A percentile compares a stretch with the other conserved stretches of the same genome.
phyloP scores from a whole-genome alignment of 2,888 invertebrate genomes.

The Lithophane semibrunnea region DNA sequence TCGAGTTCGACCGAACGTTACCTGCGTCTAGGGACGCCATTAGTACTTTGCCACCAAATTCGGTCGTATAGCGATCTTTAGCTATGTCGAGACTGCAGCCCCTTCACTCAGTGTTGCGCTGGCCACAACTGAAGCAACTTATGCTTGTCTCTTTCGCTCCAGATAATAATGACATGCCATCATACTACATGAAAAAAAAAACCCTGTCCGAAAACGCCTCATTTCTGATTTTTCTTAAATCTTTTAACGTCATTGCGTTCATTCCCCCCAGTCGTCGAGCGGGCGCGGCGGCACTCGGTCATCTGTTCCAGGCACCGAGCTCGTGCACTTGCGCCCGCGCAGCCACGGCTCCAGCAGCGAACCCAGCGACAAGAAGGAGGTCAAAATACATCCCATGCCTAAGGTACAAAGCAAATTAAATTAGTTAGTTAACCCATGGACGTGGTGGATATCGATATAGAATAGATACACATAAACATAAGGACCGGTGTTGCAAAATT shows the following conservation, averaged over 20 bases:
- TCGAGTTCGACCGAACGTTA: too few relatives aligned
- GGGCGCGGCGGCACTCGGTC: constrained; percentile 76
- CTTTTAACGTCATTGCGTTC: not conserved
- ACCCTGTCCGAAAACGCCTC: too few relatives aligned
- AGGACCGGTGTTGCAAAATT: too few relatives aligned
- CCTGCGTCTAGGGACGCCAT: too few relatives aligned
- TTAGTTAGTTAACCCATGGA: not conserved
- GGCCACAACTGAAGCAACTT: not conserved
- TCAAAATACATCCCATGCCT: constrained; percentile 26
- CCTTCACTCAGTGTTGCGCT: not conserved
- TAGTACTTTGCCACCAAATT: too few relatives aligned
- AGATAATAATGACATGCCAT: not conserved
- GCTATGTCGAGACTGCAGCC: too few relatives aligned
- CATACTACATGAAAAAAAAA: too few relatives aligned
- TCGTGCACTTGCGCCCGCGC: constrained; percentile 86
- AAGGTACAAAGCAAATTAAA: constrained; percentile 14
- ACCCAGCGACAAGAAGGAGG: constrained; percentile 73
- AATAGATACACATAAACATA: too few relatives aligned
- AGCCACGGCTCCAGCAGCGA: constrained; percentile 88
- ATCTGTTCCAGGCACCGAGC: constrained; percentile 82
- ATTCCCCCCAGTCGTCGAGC: constrained; percentile 73
- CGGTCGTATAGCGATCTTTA: too few relatives aligned
- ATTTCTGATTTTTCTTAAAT: too few relatives aligned
- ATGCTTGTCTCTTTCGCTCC: not conserved
- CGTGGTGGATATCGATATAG: too few relatives aligned